Conservation (phyloP, 2,888 invertebrate genomes). For the Plebejus anna region DNA sequence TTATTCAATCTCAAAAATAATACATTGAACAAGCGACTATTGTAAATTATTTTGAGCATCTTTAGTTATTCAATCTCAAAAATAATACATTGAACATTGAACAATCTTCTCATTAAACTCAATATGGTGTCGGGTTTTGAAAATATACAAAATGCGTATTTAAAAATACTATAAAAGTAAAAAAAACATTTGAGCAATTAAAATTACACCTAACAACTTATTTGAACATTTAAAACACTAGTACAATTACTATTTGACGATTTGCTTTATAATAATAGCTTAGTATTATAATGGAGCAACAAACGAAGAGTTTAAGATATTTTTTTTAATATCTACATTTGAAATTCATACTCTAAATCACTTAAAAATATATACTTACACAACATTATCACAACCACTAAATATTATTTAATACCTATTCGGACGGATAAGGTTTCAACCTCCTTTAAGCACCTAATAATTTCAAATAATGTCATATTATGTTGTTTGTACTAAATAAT, state of each 20-base stretch:
- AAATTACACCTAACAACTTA: background rate
- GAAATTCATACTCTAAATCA: background rate
- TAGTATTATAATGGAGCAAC: background rate
- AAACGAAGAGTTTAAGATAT: too few relatives aligned
- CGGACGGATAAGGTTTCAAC: background rate
- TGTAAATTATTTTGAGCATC: background rate
- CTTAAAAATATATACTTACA: background rate
- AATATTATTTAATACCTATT: background rate
- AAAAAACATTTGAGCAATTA: background rate
- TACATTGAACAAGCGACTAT: background rate
- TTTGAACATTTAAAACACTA: background rate
- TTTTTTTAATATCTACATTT: background rate
- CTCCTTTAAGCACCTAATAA: background rate
- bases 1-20: background rate
- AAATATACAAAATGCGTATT: background rate
- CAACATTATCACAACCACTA: background rate
- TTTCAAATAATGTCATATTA: background rate
- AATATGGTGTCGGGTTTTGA: background rate
- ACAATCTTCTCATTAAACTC: background rate
- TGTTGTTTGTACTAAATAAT: background rate
- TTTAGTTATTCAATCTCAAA: background rate
- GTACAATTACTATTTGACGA: background rate
- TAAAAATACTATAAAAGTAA: constrained; percentile 3
- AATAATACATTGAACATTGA: background rate
- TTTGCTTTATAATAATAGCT: too few relatives aligned